These are phyloP conservation scores for Megaleporinus macrocephalus DNA, from an alignment of 2,113 vertebrate genomes.

Conservation along the genomic window DNA sequence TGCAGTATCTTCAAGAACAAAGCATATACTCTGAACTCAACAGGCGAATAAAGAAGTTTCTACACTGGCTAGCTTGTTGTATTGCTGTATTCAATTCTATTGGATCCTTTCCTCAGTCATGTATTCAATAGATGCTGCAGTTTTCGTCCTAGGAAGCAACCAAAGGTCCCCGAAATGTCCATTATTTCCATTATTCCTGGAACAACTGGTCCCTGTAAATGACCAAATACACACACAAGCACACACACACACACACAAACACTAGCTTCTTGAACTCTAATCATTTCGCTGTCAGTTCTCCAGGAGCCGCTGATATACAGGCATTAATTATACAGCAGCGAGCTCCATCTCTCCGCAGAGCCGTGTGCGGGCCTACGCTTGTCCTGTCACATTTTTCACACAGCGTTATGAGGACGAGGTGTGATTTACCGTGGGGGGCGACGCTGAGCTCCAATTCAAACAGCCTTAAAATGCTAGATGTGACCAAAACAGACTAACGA, in stretches of 20 bases:
- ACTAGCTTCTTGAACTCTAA: slow-evolving; percentile 64
- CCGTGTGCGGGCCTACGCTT: slow-evolving; percentile 68
- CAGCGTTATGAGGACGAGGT: slow-evolving; percentile 72
- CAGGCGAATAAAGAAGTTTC: too few relatives aligned
- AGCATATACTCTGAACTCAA: too few relatives aligned
- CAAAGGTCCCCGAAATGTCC: neutral
- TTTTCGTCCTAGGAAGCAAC: neutral
- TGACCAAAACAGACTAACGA: neutral
- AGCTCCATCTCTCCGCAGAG: slow-evolving; percentile 62
- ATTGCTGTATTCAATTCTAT: too few relatives aligned
- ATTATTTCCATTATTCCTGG: neutral
- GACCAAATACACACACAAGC: slow-evolving; percentile 2
- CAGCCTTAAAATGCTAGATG: neutral
- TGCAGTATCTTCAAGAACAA: too few relatives aligned
- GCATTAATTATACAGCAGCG: slow-evolving; percentile 74
- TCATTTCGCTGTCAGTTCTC: slow-evolving; percentile 67
- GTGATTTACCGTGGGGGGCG: neutral
- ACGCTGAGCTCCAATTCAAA: neutral
- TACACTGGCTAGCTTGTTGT: too few relatives aligned
- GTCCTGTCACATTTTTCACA: slow-evolving; percentile 74
- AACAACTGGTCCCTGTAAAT: neutral
- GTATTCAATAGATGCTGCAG: neutral
- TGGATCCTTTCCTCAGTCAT: too few relatives aligned
- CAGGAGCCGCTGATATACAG: slow-evolving; percentile 56
- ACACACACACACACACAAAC: neutral